These are phyloP conservation scores for Micronycteris hirsuta DNA, from an alignment of 2,113 vertebrate species.

Conservation along the genomic window DNA sequence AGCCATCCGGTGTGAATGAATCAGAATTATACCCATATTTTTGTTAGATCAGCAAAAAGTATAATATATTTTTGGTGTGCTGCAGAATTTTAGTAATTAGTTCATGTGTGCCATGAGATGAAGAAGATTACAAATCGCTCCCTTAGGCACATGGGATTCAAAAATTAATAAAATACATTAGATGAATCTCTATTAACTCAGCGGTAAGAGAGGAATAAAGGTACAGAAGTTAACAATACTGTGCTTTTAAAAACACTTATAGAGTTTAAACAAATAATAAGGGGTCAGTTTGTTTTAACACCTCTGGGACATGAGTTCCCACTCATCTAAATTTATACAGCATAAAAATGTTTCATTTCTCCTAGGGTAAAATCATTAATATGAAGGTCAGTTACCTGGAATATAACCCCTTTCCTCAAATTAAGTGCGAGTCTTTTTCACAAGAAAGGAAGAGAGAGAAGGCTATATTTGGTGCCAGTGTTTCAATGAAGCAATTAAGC, in stretches of 20 bases:
- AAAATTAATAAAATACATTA: not conserved
- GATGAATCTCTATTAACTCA: not conserved
- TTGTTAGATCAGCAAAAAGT: not conserved
- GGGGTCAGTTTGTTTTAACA: not conserved
- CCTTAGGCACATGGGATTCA: not conserved
- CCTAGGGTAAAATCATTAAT: not conserved
- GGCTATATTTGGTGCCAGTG: not conserved
- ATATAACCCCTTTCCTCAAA: not conserved
- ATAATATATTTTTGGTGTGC: not conserved
- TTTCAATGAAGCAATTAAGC: conserved; percentile 16
- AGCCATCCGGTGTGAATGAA: not conserved
- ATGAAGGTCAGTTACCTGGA: conserved; percentile 1
- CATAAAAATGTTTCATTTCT: not conserved
- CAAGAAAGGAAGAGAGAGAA: not conserved
- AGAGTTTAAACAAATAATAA: conserved; percentile 1
- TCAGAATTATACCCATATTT: not conserved
- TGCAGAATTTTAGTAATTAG: not conserved
- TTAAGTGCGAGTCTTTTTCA: not conserved
- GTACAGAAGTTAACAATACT: not conserved
- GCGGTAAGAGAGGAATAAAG: not conserved
- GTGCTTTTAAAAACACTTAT: not conserved
- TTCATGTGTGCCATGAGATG: not conserved
- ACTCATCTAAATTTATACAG: not conserved
- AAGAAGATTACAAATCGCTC: not conserved
- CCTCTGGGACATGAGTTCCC: not conserved